Conservation (phyloP, 2,797 vertebrate species). For the Sebastes iracundus region DNA sequence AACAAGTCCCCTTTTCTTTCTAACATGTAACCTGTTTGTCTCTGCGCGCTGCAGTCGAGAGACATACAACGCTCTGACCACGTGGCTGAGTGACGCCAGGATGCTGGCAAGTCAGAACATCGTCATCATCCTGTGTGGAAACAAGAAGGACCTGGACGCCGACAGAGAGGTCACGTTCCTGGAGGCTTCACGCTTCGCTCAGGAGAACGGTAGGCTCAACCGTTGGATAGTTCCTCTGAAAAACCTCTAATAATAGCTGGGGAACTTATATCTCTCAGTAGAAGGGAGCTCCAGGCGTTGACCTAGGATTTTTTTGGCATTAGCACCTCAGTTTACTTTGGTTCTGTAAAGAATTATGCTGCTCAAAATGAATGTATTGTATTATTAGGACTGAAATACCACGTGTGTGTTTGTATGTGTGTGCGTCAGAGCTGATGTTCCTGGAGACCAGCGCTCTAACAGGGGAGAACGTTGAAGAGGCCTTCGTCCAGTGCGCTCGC, state of each 20-base stretch:
- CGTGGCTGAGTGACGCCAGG: constrained; percentile 93
- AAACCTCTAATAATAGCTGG: not conserved
- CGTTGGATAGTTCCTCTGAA: not conserved
- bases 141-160: constrained; percentile 94
- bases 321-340: not conserved
- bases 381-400: not conserved
- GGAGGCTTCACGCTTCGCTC: constrained; percentile 93
- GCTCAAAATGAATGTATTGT: not conserved
- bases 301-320: not conserved
- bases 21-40: not conserved
- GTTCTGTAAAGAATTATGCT: not conserved
- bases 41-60: constrained; percentile 83
- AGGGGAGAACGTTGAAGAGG: constrained; percentile 94
- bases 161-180: constrained; percentile 95
- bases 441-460: constrained; percentile 94
- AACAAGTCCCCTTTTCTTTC: not conserved
- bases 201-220: constrained; percentile 88
- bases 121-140: constrained; percentile 93
- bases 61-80: constrained; percentile 94
- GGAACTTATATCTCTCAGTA: not conserved
- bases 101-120: constrained; percentile 96
- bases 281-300: not conserved
- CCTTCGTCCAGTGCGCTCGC: constrained; percentile 92
- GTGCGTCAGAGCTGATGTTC: constrained; percentile 90
- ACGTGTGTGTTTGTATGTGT: constrained; percentile 17